Conservation (phyloP, 2,888 invertebrate genomes). For the Limulus polyphemus region DNA sequence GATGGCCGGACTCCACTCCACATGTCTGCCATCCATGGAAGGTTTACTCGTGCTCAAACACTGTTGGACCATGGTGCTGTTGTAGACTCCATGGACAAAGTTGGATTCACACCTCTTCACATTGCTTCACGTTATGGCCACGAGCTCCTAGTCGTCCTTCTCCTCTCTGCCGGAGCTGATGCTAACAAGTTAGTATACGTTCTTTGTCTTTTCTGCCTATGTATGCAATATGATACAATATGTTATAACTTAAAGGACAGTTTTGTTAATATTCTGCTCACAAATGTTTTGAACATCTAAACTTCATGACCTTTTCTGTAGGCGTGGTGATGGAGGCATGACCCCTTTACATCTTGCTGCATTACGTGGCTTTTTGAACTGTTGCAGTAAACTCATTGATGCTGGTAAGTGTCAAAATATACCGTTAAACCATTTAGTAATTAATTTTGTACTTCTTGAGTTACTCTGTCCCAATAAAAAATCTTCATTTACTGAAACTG, state of each 20-base stretch:
- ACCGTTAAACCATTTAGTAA: too few relatives aligned
- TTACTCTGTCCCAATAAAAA: too few relatives aligned
- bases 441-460: too few relatives aligned
- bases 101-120: constrained; percentile 49
- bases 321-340: constrained; percentile 39
- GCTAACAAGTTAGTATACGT: constrained; percentile 38
- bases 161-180: constrained; percentile 43
- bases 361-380: constrained; percentile 49
- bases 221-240: not conserved
- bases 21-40: constrained; percentile 52
- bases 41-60: constrained; percentile 49
- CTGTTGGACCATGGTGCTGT: constrained; percentile 45
- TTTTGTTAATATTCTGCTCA: too few relatives aligned
- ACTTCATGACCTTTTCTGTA: constrained; percentile 11
- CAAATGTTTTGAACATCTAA: not conserved
- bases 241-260: too few relatives aligned
- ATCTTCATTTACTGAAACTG: too few relatives aligned
- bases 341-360: constrained; percentile 51
- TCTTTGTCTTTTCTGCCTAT: not conserved
- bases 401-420: constrained; percentile 23
- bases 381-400: constrained; percentile 46
- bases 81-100: constrained; percentile 32
- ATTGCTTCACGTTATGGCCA: constrained; percentile 51
- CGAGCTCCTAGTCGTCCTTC: constrained; percentile 44
- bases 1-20: constrained; percentile 51